A percentile compares a stretch with the other conserved stretches of the same genome.
Conservation (phyloP, 2,797 vertebrate species). For the Gambusia yucatana region DNA sequence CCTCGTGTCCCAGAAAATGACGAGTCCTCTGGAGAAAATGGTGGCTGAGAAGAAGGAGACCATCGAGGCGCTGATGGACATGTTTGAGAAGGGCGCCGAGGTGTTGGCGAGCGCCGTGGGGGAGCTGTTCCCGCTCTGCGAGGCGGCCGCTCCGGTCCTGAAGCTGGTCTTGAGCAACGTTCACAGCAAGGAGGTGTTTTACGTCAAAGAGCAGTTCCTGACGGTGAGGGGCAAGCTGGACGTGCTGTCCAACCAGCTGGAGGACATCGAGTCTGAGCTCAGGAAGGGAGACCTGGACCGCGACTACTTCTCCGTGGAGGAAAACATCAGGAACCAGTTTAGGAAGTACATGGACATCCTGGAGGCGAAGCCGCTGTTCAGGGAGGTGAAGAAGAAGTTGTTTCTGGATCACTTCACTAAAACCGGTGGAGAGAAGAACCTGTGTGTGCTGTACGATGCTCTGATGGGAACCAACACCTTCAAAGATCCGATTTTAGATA, state of each 20-base stretch:
- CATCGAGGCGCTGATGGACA: conserved; percentile 83
- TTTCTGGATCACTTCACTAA: conserved; percentile 81
- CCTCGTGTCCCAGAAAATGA: conserved; percentile 70
- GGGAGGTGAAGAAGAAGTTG: conserved; percentile 75
- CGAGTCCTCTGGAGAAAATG: conserved; percentile 65
- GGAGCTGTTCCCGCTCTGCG: conserved; percentile 80
- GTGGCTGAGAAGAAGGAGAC: conserved; percentile 84
- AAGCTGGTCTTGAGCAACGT: conserved; percentile 80
- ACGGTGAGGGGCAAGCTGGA: conserved; percentile 76
- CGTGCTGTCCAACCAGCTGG: conserved; percentile 77
- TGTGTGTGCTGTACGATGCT: conserved; percentile 77
- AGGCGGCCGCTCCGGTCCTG: conserved; percentile 79
- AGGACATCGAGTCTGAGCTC: conserved; percentile 81
- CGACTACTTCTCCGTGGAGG: conserved; percentile 79
- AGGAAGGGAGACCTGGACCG: conserved; percentile 76
- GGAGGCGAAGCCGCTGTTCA: conserved; percentile 79
- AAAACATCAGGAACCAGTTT: conserved; percentile 84
- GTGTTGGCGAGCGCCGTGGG: conserved; percentile 82
- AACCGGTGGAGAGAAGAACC: conserved; percentile 82
- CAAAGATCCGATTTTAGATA: conserved; percentile 74
- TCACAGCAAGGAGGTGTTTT: conserved; percentile 83
- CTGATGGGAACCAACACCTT: conserved; percentile 79
- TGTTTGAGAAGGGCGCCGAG: conserved; percentile 80
- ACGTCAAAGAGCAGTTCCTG: conserved; percentile 83
- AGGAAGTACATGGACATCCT: conserved; percentile 83